Percentiles rank a stretch among this genome's conserved stretches.
These are phyloP conservation scores for Cheilosia urbana DNA, from an alignment of 2,888 invertebrate genomes.

Conservation along the genomic window DNA sequence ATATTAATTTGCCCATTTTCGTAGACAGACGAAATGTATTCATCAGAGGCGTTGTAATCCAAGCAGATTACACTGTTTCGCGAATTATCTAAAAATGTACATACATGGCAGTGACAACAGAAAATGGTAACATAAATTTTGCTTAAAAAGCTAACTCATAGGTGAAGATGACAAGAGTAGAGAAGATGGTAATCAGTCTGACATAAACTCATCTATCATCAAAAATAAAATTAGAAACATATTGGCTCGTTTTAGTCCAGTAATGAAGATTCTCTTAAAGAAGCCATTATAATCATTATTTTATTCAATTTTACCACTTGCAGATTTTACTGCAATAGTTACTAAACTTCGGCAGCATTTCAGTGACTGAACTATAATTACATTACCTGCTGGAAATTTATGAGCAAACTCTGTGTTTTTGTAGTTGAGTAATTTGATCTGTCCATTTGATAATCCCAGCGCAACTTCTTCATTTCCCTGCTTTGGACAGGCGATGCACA, in stretches of 20 bases:
- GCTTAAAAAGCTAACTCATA: too few species aligned
- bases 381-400: slow-evolving; percentile 80
- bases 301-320: too few species aligned
- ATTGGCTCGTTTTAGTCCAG: too few species aligned
- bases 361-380: background rate
- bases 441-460: slow-evolving; percentile 81
- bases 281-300: too few species aligned
- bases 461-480: slow-evolving; percentile 81
- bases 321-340: too few species aligned
- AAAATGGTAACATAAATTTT: too few species aligned
- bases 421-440: slow-evolving; percentile 80
- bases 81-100: slow-evolving; percentile 77
- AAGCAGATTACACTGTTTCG: slow-evolving; percentile 80
- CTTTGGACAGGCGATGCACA: slow-evolving; percentile 81
- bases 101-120: background rate
- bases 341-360: background rate
- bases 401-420: slow-evolving; percentile 79
- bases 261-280: too few species aligned
- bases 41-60: slow-evolving; percentile 82
- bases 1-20: slow-evolving; percentile 82
- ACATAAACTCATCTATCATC: too few species aligned
- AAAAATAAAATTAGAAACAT: too few species aligned
- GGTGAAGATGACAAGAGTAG: too few species aligned
- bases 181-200: too few species aligned
- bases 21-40: slow-evolving; percentile 82